A percentile compares a stretch with the other conserved stretches of the same genome.
These are phyloP conservation scores for Sphenopsis melanotis DNA, from an alignment of 2,797 vertebrate genomes.

Conservation along the genomic window DNA sequence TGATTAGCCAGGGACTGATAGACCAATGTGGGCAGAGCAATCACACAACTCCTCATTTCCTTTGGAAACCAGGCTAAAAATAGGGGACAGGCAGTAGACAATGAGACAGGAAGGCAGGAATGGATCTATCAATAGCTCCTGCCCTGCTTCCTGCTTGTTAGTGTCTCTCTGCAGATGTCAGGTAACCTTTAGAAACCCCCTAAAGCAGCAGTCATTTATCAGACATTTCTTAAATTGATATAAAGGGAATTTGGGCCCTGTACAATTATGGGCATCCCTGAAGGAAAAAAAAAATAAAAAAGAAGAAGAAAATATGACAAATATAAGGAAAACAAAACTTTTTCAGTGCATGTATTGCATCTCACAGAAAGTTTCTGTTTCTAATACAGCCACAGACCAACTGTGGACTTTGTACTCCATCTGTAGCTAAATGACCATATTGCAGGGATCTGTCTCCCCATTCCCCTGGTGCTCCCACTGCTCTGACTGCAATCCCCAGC, in stretches of 20 bases:
- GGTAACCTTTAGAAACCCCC: conserved; percentile 8
- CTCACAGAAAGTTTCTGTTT: neutral
- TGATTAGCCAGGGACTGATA: neutral
- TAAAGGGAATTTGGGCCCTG: neutral
- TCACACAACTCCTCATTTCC: neutral
- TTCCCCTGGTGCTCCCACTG: neutral
- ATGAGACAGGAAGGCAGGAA: conserved; percentile 7
- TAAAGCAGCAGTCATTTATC: neutral
- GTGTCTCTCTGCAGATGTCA: neutral
- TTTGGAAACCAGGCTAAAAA: conserved; percentile 13
- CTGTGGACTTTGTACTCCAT: neutral
- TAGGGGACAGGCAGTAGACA: neutral
- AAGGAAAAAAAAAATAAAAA: fast-evolving
- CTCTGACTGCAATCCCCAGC: neutral
- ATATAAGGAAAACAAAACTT: fast-evolving
- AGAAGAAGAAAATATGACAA: neutral
- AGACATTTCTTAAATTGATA: neutral
- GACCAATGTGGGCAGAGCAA: neutral
- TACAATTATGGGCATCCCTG: neutral
- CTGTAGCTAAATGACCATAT: neutral
- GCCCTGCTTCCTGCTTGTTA: neutral
- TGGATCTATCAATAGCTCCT: conserved; percentile 16
- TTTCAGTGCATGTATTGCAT: neutral
- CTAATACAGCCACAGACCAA: neutral
- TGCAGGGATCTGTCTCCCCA: neutral